phyloP scores from a whole-genome alignment of 1,140 invertebrate genomes.

The Caenorhabditis inopinata region DNA sequence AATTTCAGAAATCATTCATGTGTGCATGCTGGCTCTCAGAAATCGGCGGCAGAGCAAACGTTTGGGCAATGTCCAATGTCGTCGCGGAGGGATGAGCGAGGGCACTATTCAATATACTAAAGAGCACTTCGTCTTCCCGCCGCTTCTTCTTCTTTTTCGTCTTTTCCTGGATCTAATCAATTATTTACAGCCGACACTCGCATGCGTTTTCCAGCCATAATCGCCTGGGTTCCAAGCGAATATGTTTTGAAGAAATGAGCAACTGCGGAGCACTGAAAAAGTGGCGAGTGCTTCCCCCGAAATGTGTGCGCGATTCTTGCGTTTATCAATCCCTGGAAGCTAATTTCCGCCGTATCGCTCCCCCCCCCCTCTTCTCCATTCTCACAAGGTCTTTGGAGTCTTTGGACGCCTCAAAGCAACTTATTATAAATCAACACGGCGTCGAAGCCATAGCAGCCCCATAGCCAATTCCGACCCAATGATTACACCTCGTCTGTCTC shows the following conservation, averaged over 20 bases:
- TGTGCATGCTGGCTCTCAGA: constrained; percentile 4
- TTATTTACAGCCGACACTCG: not conserved
- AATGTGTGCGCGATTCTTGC: too few species aligned
- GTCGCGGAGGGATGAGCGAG: too few species aligned
- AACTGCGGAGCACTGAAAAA: too few species aligned
- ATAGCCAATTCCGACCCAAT: not conserved
- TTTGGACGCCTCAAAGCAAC: not conserved
- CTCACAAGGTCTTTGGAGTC: too few species aligned
- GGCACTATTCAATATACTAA: not conserved
- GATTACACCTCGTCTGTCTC: constrained; percentile 10
- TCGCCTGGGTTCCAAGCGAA: too few species aligned
- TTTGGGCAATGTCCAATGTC: not conserved
- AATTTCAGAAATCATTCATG: constrained; percentile 22
- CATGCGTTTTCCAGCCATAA: too few species aligned
- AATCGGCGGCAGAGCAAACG: not conserved
- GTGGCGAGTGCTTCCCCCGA: too few species aligned
- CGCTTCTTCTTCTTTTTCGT: not conserved
- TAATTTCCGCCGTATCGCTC: too few species aligned
- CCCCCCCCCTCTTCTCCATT: too few species aligned
- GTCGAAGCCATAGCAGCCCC: too few species aligned
- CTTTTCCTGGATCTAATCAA: constrained; percentile 4
- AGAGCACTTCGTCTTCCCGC: not conserved
- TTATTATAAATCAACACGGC: constrained; percentile 35
- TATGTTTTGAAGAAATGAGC: too few species aligned
- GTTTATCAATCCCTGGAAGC: too few species aligned